phyloP scores from a whole-genome alignment of 2,888 invertebrate genomes.

The Drosophila falleni region DNA sequence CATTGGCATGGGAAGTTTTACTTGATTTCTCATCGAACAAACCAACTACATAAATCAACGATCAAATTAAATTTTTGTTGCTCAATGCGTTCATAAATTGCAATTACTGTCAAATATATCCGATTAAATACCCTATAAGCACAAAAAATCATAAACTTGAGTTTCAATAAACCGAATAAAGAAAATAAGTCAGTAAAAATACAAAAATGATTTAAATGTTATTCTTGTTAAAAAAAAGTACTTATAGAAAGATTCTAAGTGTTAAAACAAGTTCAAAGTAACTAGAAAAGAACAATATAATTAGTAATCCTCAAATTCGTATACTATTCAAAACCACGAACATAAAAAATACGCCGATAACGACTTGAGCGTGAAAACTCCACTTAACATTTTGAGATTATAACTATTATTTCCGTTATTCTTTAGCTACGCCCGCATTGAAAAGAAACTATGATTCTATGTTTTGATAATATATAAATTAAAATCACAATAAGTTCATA shows the following conservation, averaged over 20 bases:
- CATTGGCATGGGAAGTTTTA: too few relatives aligned
- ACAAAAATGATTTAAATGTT: too few relatives aligned
- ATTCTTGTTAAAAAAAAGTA: too few relatives aligned
- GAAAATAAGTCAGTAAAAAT: too few relatives aligned
- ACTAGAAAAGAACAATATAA: too few relatives aligned
- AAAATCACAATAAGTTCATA: conserved; percentile 25
- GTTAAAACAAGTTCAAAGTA: too few relatives aligned
- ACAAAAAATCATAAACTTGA: too few relatives aligned
- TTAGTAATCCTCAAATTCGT: neutral
- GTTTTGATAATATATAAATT: conserved; percentile 2
- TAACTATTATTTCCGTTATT: neutral
- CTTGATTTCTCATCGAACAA: neutral
- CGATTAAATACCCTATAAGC: neutral
- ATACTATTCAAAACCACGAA: too few relatives aligned
- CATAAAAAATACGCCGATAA: neutral
- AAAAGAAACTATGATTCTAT: neutral
- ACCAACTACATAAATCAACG: neutral
- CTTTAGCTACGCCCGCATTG: neutral
- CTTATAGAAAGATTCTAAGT: too few relatives aligned
- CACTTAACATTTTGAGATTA: neutral
- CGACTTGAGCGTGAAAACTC: neutral
- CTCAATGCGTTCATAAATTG: neutral
- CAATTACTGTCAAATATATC: neutral
- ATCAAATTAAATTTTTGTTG: neutral
- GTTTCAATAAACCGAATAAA: too few relatives aligned